A percentile compares a stretch with the other conserved stretches of the same genome.
These are phyloP conservation scores for Martes martes DNA, from an alignment of 2,113 vertebrate species.

Conservation along the genomic window DNA sequence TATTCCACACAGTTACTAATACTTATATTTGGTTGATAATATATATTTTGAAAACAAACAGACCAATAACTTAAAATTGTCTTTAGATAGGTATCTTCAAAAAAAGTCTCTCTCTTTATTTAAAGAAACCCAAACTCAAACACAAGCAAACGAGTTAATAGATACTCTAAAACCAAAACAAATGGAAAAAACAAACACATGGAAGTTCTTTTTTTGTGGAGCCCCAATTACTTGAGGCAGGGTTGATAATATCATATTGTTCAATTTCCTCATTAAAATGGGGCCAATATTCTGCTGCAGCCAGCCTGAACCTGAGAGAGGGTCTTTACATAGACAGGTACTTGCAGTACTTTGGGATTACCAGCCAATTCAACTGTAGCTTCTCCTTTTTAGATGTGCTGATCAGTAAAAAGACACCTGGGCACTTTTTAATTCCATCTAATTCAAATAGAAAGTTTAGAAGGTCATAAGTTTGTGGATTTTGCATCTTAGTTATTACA, in stretches of 20 bases:
- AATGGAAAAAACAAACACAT: background rate
- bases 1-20: background rate
- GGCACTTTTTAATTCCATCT: background rate
- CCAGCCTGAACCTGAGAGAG: background rate
- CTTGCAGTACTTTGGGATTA: background rate
- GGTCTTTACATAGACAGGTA: background rate
- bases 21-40: background rate
- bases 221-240: background rate
- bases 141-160: background rate
- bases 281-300: background rate
- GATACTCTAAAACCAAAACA: background rate
- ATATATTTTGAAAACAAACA: background rate
- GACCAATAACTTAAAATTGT: background rate
- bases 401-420: background rate
- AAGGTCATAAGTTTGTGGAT: background rate
- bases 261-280: background rate
- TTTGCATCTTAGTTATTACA: background rate
- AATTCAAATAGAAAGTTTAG: background rate
- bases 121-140: background rate
- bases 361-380: background rate
- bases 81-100: background rate
- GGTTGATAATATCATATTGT: background rate
- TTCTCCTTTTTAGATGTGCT: background rate
- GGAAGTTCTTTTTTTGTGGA: background rate
- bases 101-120: background rate